A percentile compares a stretch with the other conserved stretches of the same genome.
Evolutionary conservation across 23 tunicate genomes (phyloP).

Genomic region (Botrylloides violaceus): DNA sequence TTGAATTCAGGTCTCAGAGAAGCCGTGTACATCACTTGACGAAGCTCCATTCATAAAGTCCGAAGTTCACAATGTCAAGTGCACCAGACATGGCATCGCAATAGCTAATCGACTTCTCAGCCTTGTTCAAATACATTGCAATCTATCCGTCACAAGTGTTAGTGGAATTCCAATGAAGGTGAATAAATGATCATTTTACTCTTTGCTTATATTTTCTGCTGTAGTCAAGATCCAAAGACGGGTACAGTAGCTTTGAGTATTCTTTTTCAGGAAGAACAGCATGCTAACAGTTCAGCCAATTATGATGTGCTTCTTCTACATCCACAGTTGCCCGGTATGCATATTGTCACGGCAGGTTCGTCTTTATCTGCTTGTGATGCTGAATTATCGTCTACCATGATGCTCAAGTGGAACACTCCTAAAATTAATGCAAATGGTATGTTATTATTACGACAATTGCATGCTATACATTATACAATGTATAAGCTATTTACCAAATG

Average conservation of each 20-base stretch:
- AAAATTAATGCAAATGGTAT: constrained; percentile 73
- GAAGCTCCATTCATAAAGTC: neutral
- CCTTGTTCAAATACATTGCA: constrained; percentile 60
- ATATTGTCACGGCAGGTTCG: neutral
- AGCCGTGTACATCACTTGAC: constrained; percentile 1
- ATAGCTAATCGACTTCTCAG: constrained; percentile 78
- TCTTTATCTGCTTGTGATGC: constrained; percentile 30
- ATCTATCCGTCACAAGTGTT: constrained; percentile 78
- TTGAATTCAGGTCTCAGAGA: constrained; percentile 25
- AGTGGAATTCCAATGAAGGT: constrained; percentile 98
- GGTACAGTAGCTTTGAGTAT: no score
- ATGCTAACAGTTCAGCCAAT: constrained; percentile 79
- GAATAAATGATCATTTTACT: neutral
- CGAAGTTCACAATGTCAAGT: constrained; percentile 82
- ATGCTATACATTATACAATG: no score
- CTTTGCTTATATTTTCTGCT: neutral
- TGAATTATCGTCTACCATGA: constrained; percentile 70
- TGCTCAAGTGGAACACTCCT: constrained; percentile 89
- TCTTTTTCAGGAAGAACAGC: constrained; percentile 83
- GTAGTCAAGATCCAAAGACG: neutral
- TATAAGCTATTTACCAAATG: neutral
- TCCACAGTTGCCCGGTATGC: constrained; percentile 63
- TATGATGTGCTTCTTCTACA: constrained; percentile 85
- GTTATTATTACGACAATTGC: no score
- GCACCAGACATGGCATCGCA: constrained; percentile 81